Percentiles rank a stretch among this genome's conserved stretches.
These are phyloP conservation scores for Ethmia dodecea DNA, from an alignment of 2,888 invertebrate species.

Conservation along the genomic window DNA sequence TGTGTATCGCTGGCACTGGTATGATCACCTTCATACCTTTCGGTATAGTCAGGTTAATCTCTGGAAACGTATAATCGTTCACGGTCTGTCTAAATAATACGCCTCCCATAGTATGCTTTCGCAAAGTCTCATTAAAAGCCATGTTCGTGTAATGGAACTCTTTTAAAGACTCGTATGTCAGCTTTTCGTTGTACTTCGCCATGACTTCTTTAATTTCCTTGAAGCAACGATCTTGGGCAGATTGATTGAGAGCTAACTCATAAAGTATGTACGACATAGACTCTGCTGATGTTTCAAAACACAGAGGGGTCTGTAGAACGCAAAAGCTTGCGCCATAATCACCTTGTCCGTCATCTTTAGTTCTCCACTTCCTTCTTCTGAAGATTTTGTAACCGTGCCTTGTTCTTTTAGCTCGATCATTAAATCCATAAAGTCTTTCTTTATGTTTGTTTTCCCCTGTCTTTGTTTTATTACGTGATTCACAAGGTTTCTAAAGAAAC, in stretches of 20 bases:
- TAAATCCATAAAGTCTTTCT: slow-evolving; percentile 40
- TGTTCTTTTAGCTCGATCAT: slow-evolving; percentile 35
- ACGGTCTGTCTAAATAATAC: slow-evolving; percentile 14
- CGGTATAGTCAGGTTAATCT: slow-evolving; percentile 24
- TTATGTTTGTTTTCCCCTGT: slow-evolving; percentile 26
- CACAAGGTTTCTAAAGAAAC: slow-evolving; percentile 25
- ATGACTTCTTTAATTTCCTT: slow-evolving; percentile 32
- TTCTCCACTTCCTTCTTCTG: slow-evolving; percentile 26
- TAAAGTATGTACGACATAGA: slow-evolving; percentile 34
- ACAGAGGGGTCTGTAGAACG: slow-evolving; percentile 45
- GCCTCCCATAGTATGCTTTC: slow-evolving; percentile 25
- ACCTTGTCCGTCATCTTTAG: slow-evolving; percentile 31
- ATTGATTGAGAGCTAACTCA: slow-evolving; percentile 33
- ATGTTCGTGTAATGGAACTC: slow-evolving; percentile 39
- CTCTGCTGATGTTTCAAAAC: slow-evolving; percentile 50
- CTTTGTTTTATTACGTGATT: slow-evolving; percentile 27
- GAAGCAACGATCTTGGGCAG: slow-evolving; percentile 30
- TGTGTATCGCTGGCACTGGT: slow-evolving; percentile 27
- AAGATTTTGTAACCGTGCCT: slow-evolving; percentile 24
- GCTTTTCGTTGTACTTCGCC: slow-evolving; percentile 17
- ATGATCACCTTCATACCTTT: slow-evolving; percentile 25
- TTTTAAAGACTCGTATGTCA: slow-evolving; percentile 32
- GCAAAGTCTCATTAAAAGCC: slow-evolving; percentile 30
- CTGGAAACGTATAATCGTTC: slow-evolving; percentile 19
- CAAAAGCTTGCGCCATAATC: slow-evolving; percentile 35